Evolutionary conservation across 23 tunicate species (phyloP), one percentile per base, ranked within the genome.

Genomic region (Ascidia mentula): DNA sequence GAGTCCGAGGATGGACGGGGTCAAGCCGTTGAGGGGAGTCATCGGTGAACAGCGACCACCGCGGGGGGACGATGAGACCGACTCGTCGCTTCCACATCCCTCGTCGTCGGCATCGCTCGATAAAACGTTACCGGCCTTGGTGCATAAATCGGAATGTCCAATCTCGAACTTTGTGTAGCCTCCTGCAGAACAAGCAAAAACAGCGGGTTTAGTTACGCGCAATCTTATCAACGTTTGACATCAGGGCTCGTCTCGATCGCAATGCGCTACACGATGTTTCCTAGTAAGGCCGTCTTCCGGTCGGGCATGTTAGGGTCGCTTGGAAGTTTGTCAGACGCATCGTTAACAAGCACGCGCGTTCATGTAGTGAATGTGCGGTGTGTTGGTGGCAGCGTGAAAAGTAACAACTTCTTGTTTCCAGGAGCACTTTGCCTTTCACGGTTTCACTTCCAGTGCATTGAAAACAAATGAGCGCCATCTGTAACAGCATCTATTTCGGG

Each of bases 71-170:
- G 69, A 61, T 32, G 72, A 35, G 26, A 69, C 69, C 69, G 89
- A 85, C 9, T 77, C 89, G 38, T 86, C 90, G 45, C 84, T 90
- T 36, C 87, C 97, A 59, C 81, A 79, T 38, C 86, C 97, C 72
- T 91, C 97, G 53, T 90, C 96, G 74, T 87, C 95, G 30, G 87
- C 95, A 40, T 85, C 89, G 69, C 79, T 80, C 24, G 83, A 75
- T 40, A 61, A 61, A 30, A 74, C 59, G 59, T 77, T 83, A 28
- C 77, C 85, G 36, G 82, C 73, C 37, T 74, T 83, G 46, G 77
- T 45, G 72, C 97, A 91, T 36, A 81, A 86, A 34, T 91, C 97
- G 45, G 97, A 84, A 78, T 81, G 79, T 22, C 59, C 81, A 31
- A 46, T 39, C 31, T 85, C 82, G 59, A 91, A 91, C 38, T 82